Base-by-base conservation (phyloP, 2,797 vertebrate species). In the Hapalemur alaotrensis region DNA sequence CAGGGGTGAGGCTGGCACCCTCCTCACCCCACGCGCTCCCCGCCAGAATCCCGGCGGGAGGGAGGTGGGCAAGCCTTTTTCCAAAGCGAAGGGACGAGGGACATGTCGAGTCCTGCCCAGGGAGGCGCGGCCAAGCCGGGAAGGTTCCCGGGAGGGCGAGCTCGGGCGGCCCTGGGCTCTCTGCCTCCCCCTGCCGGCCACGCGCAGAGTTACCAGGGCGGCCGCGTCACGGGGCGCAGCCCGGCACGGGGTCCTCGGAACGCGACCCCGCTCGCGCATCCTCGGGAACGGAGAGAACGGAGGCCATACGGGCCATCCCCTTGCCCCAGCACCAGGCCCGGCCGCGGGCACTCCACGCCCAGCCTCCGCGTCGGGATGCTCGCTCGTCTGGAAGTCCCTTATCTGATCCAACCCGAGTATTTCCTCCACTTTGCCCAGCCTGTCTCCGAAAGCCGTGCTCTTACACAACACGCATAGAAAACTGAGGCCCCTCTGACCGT, bases 181-280 rank as follows among this genome's bases (percentile, higher is more conserved):
- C 94, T 41, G 89, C 41, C 70, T 30, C 96, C 79, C 93, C 96
- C 97, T 98, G 86, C 94, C 93, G 97, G 89, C 87, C 32, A 0
- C 3, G 79, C 2, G 8, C 54, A 43, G 86, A 88, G 79, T 69
- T 83, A 70, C 93, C 93, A 72, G 79, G 15, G 84, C 38, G 13
- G 38, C 23, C 15, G 25, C 38, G 23, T 65, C 57, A 25, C 5
- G 2, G 6, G 2, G 30, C 61, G n/a, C 15, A 18, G 54, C 61
- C 5, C 4, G 3, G 32, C 76, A 17, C 13, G 2, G 10, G 22
- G 43, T 59, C 52, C n/a, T 79, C 18, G 0, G 54, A 48, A 4
- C 10, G 46, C 59, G 79, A 23, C 41, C 30, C 5, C 1, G 0
- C 63, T 9, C 15, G 30, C 17, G 50, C 23, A 14, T 46, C 30